Percentiles rank a stretch among this genome's conserved stretches.
Evolutionary conservation across 2,113 vertebrate species (phyloP).

Genomic region (Malurus alboscapulatus): DNA sequence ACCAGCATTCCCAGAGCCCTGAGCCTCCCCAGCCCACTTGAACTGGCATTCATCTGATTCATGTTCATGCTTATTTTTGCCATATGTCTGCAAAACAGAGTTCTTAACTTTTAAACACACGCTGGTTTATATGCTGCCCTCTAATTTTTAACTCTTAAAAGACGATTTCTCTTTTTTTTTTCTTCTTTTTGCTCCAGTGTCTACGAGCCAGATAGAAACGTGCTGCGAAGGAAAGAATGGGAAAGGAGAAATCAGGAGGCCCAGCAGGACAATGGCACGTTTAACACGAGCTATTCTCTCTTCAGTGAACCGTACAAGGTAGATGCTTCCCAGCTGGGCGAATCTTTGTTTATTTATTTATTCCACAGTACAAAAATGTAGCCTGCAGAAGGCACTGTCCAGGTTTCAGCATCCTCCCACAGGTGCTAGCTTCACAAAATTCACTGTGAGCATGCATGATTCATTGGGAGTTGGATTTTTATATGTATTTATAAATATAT

Average conservation of each 20-base stretch:
- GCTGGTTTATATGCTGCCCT: neutral
- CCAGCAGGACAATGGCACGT: conserved; percentile 72
- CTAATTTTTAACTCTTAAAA: conserved; percentile 48
- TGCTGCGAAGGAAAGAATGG: conserved; percentile 79
- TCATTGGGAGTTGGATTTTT: neutral
- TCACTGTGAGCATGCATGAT: neutral
- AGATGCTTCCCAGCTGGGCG: conserved; percentile 29
- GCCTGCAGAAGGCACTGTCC: neutral
- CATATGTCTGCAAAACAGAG: conserved; percentile 52
- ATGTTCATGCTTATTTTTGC: conserved; percentile 44
- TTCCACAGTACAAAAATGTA: neutral
- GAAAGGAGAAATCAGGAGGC: conserved; percentile 80
- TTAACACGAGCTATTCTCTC: conserved; percentile 77
- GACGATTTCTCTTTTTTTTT: neutral
- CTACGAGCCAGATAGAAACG: conserved; percentile 80
- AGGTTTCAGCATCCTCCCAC: neutral
- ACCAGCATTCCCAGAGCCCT: neutral
- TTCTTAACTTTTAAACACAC: neutral
- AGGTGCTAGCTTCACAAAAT: neutral
- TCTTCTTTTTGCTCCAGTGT: conserved; percentile 58
- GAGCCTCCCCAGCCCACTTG: neutral
- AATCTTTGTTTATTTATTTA: neutral
- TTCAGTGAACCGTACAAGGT: conserved; percentile 85
- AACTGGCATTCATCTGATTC: conserved; percentile 45
- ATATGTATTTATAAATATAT: neutral